Percentiles rank a stretch among this genome's conserved stretches.
Evolutionary conservation across 2,888 invertebrate species (phyloP).

Genomic region (Heteropelma amictum): DNA sequence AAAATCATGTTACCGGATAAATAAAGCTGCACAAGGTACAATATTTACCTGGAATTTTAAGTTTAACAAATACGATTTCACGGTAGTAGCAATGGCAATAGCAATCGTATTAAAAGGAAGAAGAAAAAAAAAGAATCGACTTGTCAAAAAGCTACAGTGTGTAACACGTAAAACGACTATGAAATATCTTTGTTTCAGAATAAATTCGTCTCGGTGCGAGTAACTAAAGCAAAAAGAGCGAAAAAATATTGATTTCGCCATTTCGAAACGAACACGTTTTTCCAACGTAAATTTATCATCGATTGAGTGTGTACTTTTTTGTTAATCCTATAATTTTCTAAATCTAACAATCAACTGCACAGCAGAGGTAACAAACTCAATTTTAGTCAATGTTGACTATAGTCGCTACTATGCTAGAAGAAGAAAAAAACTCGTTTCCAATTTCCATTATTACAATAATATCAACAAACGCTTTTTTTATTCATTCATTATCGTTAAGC

Average conservation of each 20-base stretch:
- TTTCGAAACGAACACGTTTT: background rate
- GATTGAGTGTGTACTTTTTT: constrained; percentile 2
- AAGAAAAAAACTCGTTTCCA: constrained; percentile 12
- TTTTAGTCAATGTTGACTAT: constrained; percentile 32
- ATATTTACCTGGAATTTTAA: background rate
- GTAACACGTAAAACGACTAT: background rate
- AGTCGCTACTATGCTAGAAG: constrained; percentile 5
- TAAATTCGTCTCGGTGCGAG: too few species aligned
- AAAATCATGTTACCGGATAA: background rate
- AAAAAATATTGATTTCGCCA: background rate
- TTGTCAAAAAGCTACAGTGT: background rate
- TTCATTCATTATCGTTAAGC: background rate
- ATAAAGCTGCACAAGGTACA: background rate
- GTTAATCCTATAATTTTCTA: constrained; percentile 10
- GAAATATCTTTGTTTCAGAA: background rate
- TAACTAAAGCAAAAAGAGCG: too few species aligned
- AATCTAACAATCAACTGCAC: constrained; percentile 60
- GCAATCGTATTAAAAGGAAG: background rate
- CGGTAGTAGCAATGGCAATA: background rate
- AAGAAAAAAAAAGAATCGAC: background rate
- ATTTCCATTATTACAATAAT: constrained; percentile 16
- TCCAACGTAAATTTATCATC: background rate
- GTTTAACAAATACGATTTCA: background rate
- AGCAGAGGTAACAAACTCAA: constrained; percentile 61
- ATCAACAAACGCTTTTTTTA: constrained; percentile 16